Evolutionary conservation across 2,113 vertebrate species (phyloP), one percentile per base, ranked within the genome.

Genomic region (Phocoena phocoena): DNA sequence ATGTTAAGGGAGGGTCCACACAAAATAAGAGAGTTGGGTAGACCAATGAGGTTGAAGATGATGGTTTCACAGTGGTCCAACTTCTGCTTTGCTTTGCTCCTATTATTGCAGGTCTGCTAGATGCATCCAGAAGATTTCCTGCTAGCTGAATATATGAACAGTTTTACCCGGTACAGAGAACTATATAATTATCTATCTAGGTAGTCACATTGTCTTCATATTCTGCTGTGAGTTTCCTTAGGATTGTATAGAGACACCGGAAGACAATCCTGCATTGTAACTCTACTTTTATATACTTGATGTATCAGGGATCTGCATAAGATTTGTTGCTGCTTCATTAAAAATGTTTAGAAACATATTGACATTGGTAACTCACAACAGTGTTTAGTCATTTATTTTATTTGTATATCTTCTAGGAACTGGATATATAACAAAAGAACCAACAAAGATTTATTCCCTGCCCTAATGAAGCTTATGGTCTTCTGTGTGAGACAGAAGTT

Each of bases 271-370:
- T 13, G 3, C 13, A 41, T 21, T 5, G 1, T 58, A 47, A 41
- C 8, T 53, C 13, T 28, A 15, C 36, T 53, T 81, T 65, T 20
- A 44, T 55, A 71, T 17, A 76, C 21, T 74, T 87, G 53, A 65
- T 36, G 20, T 9, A 38, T 67, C 25, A 60, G 50, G 5, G 5
- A 31, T 68, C 58, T 68, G 20, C 3, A 15, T 44, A 44, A 67
- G 62, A 21, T 67, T 89, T 93, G n/a, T 31, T 93, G 4, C 28
- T 79, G 28, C 3, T 53, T 13, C 13, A 33, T 33, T 41, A 25
- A 38, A 74, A 74, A 74, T 62, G 67, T 70, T 97, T 97, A 17
- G 21, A 83, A 96, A 63, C 13, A 65, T 77, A n/a, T 26, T 79
- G 6, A 33, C 38, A 81, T 82, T 10, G 8, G 62, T 53, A 60